Conservation (phyloP, 2,797 vertebrate genomes). For the Gadopsis bispinosus region DNA sequence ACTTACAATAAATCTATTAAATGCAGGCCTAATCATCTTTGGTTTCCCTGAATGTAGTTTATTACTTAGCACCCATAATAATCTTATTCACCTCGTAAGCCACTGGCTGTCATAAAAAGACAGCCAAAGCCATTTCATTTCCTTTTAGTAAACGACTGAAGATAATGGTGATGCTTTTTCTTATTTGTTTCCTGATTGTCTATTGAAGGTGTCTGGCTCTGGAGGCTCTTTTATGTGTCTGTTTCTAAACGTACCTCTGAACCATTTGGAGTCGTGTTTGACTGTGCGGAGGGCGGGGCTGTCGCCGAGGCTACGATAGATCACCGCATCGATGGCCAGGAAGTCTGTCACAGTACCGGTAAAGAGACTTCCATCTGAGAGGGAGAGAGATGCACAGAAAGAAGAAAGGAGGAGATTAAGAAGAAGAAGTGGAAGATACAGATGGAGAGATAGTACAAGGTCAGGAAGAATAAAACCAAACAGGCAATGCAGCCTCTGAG, state of each 20-base stretch:
- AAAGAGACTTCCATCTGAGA: slow-evolving; percentile 94
- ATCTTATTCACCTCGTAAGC: slow-evolving; percentile 17
- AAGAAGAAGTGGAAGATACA: slow-evolving; percentile 49
- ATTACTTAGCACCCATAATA: slow-evolving; percentile 20
- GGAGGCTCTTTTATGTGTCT: slow-evolving; percentile 29
- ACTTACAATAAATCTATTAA: slow-evolving; percentile 45
- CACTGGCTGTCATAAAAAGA: slow-evolving; percentile 16
- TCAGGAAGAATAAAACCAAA: slow-evolving; percentile 80
- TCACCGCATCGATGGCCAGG: slow-evolving; percentile 96
- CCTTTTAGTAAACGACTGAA: slow-evolving; percentile 11
- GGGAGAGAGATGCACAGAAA: slow-evolving; percentile 34
- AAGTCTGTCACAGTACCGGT: slow-evolving; percentile 97
- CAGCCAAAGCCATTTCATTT: slow-evolving; percentile 17
- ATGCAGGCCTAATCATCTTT: slow-evolving; percentile 38
- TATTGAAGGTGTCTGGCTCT: slow-evolving; percentile 33
- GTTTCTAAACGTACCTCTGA: slow-evolving; percentile 88
- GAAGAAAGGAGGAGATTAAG: slow-evolving; percentile 58
- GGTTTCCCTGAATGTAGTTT: slow-evolving; percentile 32
- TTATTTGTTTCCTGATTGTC: slow-evolving; percentile 39
- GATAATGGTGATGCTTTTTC: slow-evolving; percentile 26
- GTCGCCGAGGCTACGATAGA: slow-evolving; percentile 96
- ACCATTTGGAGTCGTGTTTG: slow-evolving; percentile 99
- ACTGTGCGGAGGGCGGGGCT: slow-evolving; percentile 94
- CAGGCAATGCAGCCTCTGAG: slow-evolving; percentile 58
- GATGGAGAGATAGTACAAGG: slow-evolving; percentile 80